These are phyloP conservation scores for Xiphophorus birchmanni DNA, from an alignment of 2,797 vertebrate species.

Conservation along the genomic window DNA sequence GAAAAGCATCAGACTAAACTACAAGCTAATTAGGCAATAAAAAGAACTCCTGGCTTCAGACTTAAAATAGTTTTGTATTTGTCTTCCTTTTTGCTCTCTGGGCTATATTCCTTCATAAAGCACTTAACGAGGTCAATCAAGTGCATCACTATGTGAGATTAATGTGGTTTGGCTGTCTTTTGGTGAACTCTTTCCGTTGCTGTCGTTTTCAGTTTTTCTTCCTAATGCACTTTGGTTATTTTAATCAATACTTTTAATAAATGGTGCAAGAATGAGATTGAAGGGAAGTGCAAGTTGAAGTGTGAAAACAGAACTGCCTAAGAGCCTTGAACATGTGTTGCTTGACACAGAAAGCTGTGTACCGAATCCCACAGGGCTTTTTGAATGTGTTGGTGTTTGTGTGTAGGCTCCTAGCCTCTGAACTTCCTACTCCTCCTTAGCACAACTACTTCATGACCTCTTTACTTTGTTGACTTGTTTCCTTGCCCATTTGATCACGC, in stretches of 20 bases:
- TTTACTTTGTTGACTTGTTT: slow-evolving; percentile 4
- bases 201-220: slow-evolving; percentile 38
- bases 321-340: slow-evolving; percentile 53
- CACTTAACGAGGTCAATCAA: slow-evolving; percentile 24
- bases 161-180: slow-evolving; percentile 27
- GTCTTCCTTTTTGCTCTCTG: slow-evolving; percentile 20
- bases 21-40: slow-evolving; percentile 3
- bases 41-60: background rate
- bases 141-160: slow-evolving; percentile 57
- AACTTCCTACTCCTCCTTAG: slow-evolving; percentile 26
- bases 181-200: slow-evolving; percentile 16
- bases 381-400: slow-evolving; percentile 39
- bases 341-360: slow-evolving; percentile 46
- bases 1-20: background rate
- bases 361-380: slow-evolving; percentile 39
- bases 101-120: slow-evolving; percentile 20
- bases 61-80: background rate
- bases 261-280: slow-evolving; percentile 32
- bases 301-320: slow-evolving; percentile 27
- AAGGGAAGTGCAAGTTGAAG: slow-evolving; percentile 22
- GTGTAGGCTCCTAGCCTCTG: slow-evolving; percentile 34
- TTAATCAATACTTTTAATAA: slow-evolving; percentile 69
- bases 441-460: slow-evolving; percentile 15
- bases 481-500: background rate
- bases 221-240: slow-evolving; percentile 54